A percentile compares a stretch with the other conserved stretches of the same genome.
These are phyloP conservation scores for Nasonovia ribisnigri DNA, from an alignment of 2,888 invertebrate species.

Conservation along the genomic window DNA sequence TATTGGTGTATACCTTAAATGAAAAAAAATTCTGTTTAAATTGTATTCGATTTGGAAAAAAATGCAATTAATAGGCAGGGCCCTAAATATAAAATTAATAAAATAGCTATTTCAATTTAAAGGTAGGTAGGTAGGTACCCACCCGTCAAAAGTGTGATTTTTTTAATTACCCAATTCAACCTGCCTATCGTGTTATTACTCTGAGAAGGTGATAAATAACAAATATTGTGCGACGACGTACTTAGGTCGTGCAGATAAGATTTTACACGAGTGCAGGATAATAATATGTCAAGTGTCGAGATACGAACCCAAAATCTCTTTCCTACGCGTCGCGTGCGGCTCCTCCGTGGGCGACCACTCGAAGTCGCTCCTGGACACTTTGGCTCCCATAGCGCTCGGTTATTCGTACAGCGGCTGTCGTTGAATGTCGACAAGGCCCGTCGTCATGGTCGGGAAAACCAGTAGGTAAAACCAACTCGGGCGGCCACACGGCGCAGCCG, in stretches of 20 bases:
- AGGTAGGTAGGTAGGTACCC: too few species aligned
- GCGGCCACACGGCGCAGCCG: background rate
- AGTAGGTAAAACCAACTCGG: background rate
- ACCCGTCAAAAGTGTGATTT: background rate
- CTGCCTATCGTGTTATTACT: background rate
- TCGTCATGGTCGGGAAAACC: background rate
- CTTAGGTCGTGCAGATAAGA: background rate
- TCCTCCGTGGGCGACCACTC: slow-evolving; percentile 98
- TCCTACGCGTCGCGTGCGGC: slow-evolving; percentile 94
- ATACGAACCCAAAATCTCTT: slow-evolving; percentile 86
- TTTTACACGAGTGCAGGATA: background rate
- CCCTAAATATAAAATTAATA: too few species aligned
- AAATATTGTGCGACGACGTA: background rate
- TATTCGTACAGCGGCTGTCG: background rate
- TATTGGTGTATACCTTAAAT: too few species aligned
- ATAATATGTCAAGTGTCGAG: background rate
- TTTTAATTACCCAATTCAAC: background rate
- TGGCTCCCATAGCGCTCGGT: slow-evolving; percentile 83
- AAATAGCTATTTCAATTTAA: background rate
- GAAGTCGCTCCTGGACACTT: slow-evolving; percentile 93
- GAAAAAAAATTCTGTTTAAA: too few species aligned
- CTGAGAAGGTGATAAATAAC: too few species aligned
- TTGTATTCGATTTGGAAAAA: too few species aligned
- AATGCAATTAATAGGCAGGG: too few species aligned
- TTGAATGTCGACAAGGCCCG: background rate